Percentiles rank a stretch among this genome's conserved stretches.
phyloP scores from a whole-genome alignment of 2,113 vertebrate species.

The Agapornis roseicollis region DNA sequence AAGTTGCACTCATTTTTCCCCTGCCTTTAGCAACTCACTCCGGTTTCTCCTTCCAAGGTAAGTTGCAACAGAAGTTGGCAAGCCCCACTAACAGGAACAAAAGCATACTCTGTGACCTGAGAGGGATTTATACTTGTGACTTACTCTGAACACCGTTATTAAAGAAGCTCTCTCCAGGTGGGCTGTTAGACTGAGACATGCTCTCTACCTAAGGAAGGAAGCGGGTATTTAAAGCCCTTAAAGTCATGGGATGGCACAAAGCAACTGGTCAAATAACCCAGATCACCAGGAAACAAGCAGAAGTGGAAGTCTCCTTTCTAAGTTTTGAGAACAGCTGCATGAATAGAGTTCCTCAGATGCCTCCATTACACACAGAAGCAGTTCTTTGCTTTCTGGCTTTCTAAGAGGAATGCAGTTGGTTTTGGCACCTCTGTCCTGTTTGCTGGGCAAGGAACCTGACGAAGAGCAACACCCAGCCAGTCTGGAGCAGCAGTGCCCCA shows the following conservation, averaged over 20 bases:
- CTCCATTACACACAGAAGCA: neutral
- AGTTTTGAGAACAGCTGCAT: neutral
- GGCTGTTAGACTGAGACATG: neutral
- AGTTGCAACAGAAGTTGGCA: conserved; percentile 9
- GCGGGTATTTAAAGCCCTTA: neutral
- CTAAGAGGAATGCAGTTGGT: neutral
- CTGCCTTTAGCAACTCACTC: neutral
- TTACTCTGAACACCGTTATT: neutral
- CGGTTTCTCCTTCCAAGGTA: conserved; percentile 16
- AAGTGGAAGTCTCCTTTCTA: neutral
- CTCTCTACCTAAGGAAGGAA: neutral
- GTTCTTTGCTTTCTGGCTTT: conserved; percentile 2
- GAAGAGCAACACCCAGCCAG: neutral
- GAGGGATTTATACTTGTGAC: neutral
- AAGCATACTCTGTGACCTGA: neutral
- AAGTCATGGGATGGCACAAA: neutral
- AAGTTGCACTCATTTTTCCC: conserved; percentile 13
- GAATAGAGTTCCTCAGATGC: neutral
- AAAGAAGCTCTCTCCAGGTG: neutral
- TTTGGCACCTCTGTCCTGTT: conserved; percentile 22
- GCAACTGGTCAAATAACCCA: neutral
- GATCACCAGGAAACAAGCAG: neutral
- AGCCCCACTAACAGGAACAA: neutral
- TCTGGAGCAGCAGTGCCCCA: neutral
- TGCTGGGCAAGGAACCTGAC: neutral